Evolutionary conservation across 2,888 invertebrate genomes (phyloP), one percentile per base, ranked within the genome.

Genomic region (Urechis unicinctus): DNA sequence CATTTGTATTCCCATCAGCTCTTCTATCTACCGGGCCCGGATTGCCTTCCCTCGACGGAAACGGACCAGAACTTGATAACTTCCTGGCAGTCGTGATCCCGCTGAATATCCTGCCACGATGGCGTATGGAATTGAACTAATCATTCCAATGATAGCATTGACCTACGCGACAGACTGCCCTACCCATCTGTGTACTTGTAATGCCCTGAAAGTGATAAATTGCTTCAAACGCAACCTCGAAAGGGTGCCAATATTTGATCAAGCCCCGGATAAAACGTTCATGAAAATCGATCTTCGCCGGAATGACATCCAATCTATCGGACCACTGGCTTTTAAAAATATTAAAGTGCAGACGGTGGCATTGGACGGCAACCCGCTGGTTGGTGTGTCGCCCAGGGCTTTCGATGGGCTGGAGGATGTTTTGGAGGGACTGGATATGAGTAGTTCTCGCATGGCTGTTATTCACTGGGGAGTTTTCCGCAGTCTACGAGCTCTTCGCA

Each of bases 401-500:
- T 63, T 63, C 36, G 53, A 50, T 26, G 61, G 62, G 13, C 29
- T 63, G n/a, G 60, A 62, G 30, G 46, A 52, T 13, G 31, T 44
- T 13, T 46, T 63, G 31, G 52, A 51, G 31, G 43, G 30, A 31
- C 52, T 63, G 36, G 58, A 56, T 29, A 48, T 63, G 21, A 51
- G 48, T 42, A 31, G 44, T 24, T 46, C 58, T 1, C 55, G 50
- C 17, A 43, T 62, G 21, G 31, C 53, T 25, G 61, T 62, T n/a
- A 30, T 63, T 17, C 61, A 62, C 50, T 61, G 61, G 61, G 63
- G 53, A 4, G 63, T 62, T 36, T 63, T 63, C 45, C 44, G 54
- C 17, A 46, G 51, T 3, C 55, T 63, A 1, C 31, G 36, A 36
- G 22, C 31, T 5, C 57, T 63, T 17, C 45, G 26, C 3, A 50